Percentiles rank a stretch among this genome's conserved stretches.
phyloP scores from a whole-genome alignment of 2,113 vertebrate species.

The Albula glossodonta region DNA sequence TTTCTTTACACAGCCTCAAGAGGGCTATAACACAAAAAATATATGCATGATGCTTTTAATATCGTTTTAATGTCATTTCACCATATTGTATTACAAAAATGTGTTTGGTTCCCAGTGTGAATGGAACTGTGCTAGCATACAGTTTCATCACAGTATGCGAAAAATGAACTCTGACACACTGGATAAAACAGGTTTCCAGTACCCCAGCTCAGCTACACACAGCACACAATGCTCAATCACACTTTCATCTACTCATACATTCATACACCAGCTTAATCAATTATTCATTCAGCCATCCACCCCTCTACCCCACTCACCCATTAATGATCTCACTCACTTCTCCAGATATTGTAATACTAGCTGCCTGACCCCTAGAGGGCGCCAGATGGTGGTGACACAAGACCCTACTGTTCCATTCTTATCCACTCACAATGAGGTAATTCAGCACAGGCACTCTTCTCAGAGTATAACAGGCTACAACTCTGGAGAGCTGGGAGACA shows the following conservation, averaged over 20 bases:
- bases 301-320: background rate
- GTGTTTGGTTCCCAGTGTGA: too few species aligned
- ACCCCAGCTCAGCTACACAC: background rate
- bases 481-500: background rate
- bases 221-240: background rate
- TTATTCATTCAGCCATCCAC: background rate
- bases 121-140: too few species aligned
- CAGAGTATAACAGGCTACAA: background rate
- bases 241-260: background rate
- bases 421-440: background rate
- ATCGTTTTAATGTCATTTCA: too few species aligned
- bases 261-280: background rate
- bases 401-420: constrained; percentile 32
- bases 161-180: too few species aligned
- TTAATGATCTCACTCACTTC: background rate
- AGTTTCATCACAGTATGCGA: too few species aligned
- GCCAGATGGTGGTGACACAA: constrained; percentile 30
- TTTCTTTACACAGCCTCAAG: too few species aligned
- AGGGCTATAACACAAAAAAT: too few species aligned
- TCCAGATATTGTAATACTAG: background rate
- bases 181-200: too few species aligned
- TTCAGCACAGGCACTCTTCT: background rate
- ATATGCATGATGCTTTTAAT: too few species aligned
- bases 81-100: too few species aligned
- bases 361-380: constrained; percentile 54